Evolutionary conservation across 2,888 invertebrate species (phyloP), one percentile per base, ranked within the genome.

Genomic region (Monopis laevigella): DNA sequence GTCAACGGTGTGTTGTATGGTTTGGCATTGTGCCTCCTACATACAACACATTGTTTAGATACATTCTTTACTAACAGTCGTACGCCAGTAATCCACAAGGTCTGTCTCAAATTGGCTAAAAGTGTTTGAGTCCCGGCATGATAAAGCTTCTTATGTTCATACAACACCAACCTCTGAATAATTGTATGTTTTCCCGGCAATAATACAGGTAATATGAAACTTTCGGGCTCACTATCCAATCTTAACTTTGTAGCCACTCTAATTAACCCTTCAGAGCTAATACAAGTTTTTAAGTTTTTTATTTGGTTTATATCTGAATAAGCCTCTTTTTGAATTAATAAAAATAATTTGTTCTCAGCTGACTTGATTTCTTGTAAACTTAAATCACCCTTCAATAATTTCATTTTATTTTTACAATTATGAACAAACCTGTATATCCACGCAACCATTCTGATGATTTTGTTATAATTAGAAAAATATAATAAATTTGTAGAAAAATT

Each of bases 391-490:
- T 14, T 28, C 11, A 16, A n/a, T 6, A 3, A 3, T 29, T 29
- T 16, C 7, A 6, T 17, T 17, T 16, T 27, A 18, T 16, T 29
- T 29, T 11, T 36, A n/a, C 5, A 13, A 11, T 34, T 34, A n/a
- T 11, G 5, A 4, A 19, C 11, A 28, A 28, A 36, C 19, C 43
- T 27, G 2, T 29, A 11, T 3, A 43, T 43, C 43, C 32, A 39
- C 19, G 27, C 34, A 26, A 39, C 17, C 43, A 40, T 43, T 40
- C 36, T 34, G 21, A 27, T 12, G 6, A 43, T 41, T 44, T 36
- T 40, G 2, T 10, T 14, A 17, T 40, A 40, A 3, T 40, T 40
- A 11, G 40, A 40, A 18, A 40, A 40, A 17, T 40, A 28, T 10
- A 17, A n/a, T 40, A 18, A 29, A 6, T 7, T 24, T 10, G 6